phyloP scores from a whole-genome alignment of 2,888 invertebrate genomes.

The Criorhina ranunculi region DNA sequence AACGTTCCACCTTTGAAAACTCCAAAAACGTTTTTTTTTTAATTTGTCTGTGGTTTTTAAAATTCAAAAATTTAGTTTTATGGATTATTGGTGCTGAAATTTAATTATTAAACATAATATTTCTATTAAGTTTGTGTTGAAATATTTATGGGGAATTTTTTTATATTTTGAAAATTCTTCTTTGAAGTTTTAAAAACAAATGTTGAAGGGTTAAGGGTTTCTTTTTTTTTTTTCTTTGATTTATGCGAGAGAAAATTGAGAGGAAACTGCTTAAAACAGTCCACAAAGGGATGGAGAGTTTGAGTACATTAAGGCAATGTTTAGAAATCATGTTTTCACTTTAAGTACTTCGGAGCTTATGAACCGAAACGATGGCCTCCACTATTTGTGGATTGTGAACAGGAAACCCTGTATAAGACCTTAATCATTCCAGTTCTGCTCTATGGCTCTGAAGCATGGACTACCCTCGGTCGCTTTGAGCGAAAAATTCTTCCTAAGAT shows the following conservation, averaged over 20 bases:
- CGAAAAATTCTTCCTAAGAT: too few relatives aligned
- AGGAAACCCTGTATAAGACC: too few relatives aligned
- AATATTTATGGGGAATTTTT: conserved; percentile 32
- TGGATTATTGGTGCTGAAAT: conserved; percentile 45
- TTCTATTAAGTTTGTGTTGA: conserved; percentile 51
- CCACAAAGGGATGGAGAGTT: too few relatives aligned
- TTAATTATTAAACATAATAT: conserved; percentile 40
- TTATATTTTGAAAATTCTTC: conserved; percentile 23
- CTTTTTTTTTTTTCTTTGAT: background rate
- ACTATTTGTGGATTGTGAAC: too few relatives aligned
- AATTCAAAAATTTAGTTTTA: conserved; percentile 17
- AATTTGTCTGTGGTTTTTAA: background rate
- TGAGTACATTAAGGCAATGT: too few relatives aligned
- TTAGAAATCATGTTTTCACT: too few relatives aligned
- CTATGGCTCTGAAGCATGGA: too few relatives aligned
- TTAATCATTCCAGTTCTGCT: too few relatives aligned
- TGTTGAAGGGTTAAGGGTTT: background rate
- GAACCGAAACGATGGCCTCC: too few relatives aligned
- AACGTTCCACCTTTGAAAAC: conserved; percentile 17
- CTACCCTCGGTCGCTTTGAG: too few relatives aligned
- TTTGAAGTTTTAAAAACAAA: background rate
- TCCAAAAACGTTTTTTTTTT: background rate
- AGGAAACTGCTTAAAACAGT: too few relatives aligned
- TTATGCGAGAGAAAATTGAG: background rate
- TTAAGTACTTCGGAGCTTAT: too few relatives aligned